phyloP scores from a whole-genome alignment of 2,113 vertebrate genomes.

The Phylloscopus whistleri region DNA sequence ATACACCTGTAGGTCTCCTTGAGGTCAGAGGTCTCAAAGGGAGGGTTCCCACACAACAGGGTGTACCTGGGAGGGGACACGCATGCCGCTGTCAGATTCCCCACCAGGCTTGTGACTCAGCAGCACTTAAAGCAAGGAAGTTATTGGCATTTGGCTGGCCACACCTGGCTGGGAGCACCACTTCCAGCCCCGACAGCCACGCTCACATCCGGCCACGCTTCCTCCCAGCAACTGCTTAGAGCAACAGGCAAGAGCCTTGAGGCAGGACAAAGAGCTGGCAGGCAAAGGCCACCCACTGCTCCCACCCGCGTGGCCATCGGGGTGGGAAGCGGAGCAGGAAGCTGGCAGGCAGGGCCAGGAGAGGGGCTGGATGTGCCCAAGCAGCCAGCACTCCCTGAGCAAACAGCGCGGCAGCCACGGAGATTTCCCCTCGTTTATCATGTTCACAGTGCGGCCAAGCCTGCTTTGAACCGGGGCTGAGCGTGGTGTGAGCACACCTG shows the following conservation, averaged over 20 bases:
- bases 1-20: conserved; percentile 98
- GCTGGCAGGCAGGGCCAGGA: fast-evolving
- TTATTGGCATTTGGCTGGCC: neutral
- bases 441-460: neutral
- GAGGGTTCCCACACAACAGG: conserved; percentile 91
- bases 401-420: neutral
- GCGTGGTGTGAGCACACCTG: fast-evolving
- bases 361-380: neutral
- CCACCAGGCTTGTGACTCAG: neutral
- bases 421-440: conserved; percentile 44
- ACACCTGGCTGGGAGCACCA: conserved; percentile 40
- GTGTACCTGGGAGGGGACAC: conserved; percentile 84
- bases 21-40: conserved; percentile 95
- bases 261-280: neutral
- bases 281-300: neutral
- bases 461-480: neutral
- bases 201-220: conserved; percentile 33
- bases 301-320: fast-evolving
- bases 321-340: neutral
- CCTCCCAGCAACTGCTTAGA: conserved; percentile 11
- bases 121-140: conserved; percentile 26
- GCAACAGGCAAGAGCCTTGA: neutral
- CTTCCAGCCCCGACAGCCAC: neutral
- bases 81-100: neutral
- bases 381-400: fast-evolving